Conservation (phyloP, 2,888 invertebrate genomes). For the Polyommatus iphigenia region DNA sequence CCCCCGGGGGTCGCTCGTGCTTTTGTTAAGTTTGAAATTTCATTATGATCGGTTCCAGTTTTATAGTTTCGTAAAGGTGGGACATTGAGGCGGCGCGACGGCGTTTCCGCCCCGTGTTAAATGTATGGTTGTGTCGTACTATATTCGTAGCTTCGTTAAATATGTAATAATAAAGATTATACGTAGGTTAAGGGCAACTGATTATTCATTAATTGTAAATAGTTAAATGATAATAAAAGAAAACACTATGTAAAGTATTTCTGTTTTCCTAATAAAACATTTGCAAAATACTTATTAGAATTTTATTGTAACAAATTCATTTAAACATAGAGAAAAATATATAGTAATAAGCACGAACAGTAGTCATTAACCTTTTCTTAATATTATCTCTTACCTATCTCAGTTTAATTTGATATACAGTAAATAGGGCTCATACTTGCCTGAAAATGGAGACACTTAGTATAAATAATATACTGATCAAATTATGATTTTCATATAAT, state of each 20-base stretch:
- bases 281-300: constrained; percentile 49
- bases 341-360: neutral
- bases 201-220: constrained; percentile 73
- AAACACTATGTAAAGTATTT: constrained; percentile 66
- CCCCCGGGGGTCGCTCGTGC: constrained; percentile 53
- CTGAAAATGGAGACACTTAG: no score
- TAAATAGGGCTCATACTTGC: no score
- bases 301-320: constrained; percentile 35
- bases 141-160: constrained; percentile 78
- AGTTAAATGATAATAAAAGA: constrained; percentile 66
- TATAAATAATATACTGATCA: no score
- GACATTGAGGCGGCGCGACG: constrained; percentile 60
- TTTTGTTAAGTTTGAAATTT: constrained; percentile 78
- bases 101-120: constrained; percentile 72
- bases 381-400: no score
- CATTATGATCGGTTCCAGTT: constrained; percentile 75
- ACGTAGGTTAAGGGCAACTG: constrained; percentile 67
- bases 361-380: neutral
- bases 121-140: constrained; percentile 81
- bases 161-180: constrained; percentile 68
- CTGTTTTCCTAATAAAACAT: constrained; percentile 78
- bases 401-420: no score
- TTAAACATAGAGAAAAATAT: neutral
- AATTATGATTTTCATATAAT: no score
- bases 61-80: constrained; percentile 74